Conservation (phyloP, 1,140 invertebrate species). For the Dreissena rostriformis region DNA sequence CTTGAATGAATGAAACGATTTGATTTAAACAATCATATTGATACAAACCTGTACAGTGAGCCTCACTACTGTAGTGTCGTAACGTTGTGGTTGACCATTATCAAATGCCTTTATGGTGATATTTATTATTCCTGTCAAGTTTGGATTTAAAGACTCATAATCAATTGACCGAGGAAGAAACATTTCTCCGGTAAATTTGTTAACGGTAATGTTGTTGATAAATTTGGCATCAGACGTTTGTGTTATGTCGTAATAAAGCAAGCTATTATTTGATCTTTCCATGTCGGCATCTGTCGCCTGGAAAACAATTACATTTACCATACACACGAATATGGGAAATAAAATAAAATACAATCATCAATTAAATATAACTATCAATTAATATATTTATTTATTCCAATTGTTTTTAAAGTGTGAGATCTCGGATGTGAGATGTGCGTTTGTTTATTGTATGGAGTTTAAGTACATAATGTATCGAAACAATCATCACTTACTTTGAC, state of each 20-base stretch:
- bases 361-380: too few species aligned
- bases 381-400: too few species aligned
- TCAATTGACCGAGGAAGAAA: not conserved
- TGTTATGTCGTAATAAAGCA: not conserved
- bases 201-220: slow-evolving; percentile 1
- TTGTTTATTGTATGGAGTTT: too few species aligned
- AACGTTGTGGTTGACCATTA: not conserved
- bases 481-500: not conserved
- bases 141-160: slow-evolving; percentile 3
- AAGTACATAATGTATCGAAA: not conserved
- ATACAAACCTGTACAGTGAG: slow-evolving; percentile 23
- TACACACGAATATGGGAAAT: not conserved
- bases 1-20: too few species aligned
- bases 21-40: too few species aligned
- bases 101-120: slow-evolving; percentile 21
- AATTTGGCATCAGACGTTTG: not conserved
- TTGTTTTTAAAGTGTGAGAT: too few species aligned
- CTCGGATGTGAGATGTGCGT: too few species aligned
- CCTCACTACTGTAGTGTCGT: not conserved
- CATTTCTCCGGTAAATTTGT: not conserved
- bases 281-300: slow-evolving; percentile 27
- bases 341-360: not conserved
- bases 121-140: not conserved
- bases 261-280: not conserved
- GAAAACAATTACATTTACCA: not conserved